A percentile compares a stretch with the other conserved stretches of the same genome.
Evolutionary conservation across 2,797 vertebrate species (phyloP).

Genomic region (Falco naumanni): DNA sequence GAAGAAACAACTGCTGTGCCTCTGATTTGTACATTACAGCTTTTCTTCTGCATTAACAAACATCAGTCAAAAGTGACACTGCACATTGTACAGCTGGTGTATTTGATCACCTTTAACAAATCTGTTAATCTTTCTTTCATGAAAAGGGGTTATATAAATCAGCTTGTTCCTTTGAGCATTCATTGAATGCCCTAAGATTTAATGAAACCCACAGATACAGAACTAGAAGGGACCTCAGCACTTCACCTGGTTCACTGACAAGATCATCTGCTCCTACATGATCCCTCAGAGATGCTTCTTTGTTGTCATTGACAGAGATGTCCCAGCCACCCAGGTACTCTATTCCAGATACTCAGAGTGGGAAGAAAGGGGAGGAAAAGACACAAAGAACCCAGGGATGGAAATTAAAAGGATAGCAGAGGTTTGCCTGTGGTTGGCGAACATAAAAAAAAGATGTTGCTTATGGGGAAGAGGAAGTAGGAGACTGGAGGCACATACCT

Average conservation of each 20-base stretch:
- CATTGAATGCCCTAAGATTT: not conserved
- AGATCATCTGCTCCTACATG: not conserved
- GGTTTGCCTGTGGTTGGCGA: not conserved
- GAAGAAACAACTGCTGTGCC: not conserved
- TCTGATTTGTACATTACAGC: not conserved
- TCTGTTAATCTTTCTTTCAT: not conserved
- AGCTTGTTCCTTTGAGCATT: not conserved
- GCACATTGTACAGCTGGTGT: not conserved
- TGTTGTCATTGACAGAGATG: not conserved
- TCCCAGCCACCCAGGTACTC: not conserved
- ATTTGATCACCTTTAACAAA: not conserved
- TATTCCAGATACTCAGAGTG: not conserved
- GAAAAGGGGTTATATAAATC: not conserved
- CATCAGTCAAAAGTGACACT: not conserved
- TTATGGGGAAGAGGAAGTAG: not conserved
- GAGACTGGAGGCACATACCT: not conserved
- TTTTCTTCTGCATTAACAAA: not conserved
- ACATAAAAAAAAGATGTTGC: not conserved
- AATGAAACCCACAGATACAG: not conserved
- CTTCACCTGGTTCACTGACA: not conserved
- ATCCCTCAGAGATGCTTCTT: not conserved
- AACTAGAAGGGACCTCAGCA: not conserved
- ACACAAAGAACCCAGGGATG: not conserved
- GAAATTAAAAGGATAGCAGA: not conserved
- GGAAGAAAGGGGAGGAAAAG: not conserved